These are phyloP conservation scores for Halictus quadricinctus DNA, from an alignment of 2,888 invertebrate species.

Conservation along the genomic window DNA sequence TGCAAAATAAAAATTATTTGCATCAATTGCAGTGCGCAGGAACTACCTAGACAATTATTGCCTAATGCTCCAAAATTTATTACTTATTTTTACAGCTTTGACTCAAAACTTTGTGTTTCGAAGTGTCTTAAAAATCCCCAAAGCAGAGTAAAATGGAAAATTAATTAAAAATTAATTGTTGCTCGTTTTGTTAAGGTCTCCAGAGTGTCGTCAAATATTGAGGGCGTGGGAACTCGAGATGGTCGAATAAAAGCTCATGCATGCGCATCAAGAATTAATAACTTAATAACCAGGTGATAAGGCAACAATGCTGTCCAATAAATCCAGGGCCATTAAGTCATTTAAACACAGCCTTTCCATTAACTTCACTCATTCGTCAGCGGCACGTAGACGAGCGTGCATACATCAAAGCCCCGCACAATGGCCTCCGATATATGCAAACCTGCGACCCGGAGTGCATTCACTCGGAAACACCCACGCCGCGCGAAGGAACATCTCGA, in stretches of 20 bases:
- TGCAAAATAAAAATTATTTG: no score
- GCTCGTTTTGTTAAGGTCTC: no score
- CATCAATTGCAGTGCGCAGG: no score
- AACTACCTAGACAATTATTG: no score
- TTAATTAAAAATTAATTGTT: no score
- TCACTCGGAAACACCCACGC: conserved; percentile 54
- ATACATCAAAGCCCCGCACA: conserved; percentile 56
- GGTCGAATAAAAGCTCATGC: background rate
- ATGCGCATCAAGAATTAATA: conserved; percentile 25
- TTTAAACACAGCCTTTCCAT: conserved; percentile 58
- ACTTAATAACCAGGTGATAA: conserved; percentile 42
- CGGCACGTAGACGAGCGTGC: conserved; percentile 42
- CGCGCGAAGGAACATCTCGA: conserved; percentile 47
- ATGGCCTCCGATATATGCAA: conserved; percentile 52
- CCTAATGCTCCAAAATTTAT: no score
- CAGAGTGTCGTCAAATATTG: no score
- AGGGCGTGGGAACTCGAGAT: no score
- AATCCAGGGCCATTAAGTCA: conserved; percentile 51
- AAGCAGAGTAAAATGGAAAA: no score
- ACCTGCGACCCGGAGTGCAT: conserved; percentile 30
- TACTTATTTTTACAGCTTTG: no score
- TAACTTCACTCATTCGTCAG: conserved; percentile 52
- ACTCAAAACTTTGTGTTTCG: no score
- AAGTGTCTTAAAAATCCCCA: no score
- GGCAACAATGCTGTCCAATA: conserved; percentile 23